Conservation (phyloP, 2,888 invertebrate species). For the Hanleya hanleyi region DNA sequence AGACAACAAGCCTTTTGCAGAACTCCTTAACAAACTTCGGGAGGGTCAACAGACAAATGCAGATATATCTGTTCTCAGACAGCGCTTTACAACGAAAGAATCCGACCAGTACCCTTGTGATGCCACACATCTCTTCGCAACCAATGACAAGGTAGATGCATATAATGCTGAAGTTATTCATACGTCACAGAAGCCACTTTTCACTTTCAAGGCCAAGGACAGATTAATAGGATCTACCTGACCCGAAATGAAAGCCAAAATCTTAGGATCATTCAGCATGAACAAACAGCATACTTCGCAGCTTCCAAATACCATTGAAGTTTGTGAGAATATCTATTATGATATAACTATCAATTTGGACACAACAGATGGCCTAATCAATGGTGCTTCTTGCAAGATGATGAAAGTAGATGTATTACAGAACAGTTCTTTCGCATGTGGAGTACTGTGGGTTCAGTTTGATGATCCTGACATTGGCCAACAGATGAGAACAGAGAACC, state of each 20-base stretch:
- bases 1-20: slow-evolving; percentile 33
- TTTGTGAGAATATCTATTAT: slow-evolving; percentile 21
- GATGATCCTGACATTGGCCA: background rate
- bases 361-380: slow-evolving; percentile 1
- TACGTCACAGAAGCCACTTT: slow-evolving; percentile 3
- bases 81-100: background rate
- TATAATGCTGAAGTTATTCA: slow-evolving; percentile 19
- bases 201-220: slow-evolving; percentile 29
- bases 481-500: background rate
- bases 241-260: slow-evolving; percentile 11
- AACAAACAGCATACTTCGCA: slow-evolving; percentile 18
- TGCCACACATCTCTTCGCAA: slow-evolving; percentile 31
- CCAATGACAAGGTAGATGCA: slow-evolving; percentile 30
- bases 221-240: slow-evolving; percentile 19
- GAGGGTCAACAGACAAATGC: slow-evolving; percentile 11
- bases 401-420: background rate
- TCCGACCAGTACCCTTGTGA: slow-evolving; percentile 19
- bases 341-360: slow-evolving; percentile 17
- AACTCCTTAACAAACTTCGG: slow-evolving; percentile 27
- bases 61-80: background rate
- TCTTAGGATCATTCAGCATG: slow-evolving; percentile 10
- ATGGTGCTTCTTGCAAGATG: slow-evolving; percentile 8
- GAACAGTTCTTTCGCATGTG: background rate
- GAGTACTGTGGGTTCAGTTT: slow-evolving; percentile 16
- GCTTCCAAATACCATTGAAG: slow-evolving; percentile 17